Percentiles rank a stretch among this genome's conserved stretches.
Conservation (phyloP, 2,113 vertebrate genomes). For the Paratilapia polleni region DNA sequence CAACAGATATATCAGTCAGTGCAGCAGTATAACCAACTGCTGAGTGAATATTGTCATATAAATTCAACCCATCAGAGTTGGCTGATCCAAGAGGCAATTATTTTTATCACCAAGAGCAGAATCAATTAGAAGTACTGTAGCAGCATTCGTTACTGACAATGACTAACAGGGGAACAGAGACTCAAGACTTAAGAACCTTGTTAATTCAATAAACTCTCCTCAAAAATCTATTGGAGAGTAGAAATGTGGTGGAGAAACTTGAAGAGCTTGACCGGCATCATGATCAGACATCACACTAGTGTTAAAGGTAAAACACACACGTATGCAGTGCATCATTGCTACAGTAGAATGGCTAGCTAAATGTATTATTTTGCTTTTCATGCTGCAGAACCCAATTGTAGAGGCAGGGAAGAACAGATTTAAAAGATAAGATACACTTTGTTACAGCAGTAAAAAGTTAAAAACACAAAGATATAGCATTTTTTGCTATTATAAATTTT, state of each 20-base stretch:
- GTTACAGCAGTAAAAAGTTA: not conserved
- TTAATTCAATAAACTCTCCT: not conserved
- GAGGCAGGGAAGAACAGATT: too few relatives aligned
- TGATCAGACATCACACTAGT: not conserved
- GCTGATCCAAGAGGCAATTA: not conserved
- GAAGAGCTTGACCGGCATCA: not conserved
- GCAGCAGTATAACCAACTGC: not conserved
- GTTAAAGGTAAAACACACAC: not conserved
- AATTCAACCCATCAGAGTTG: not conserved
- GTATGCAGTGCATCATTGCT: not conserved
- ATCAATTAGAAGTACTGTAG: not conserved
- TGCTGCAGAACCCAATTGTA: not conserved
- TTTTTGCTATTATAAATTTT: not conserved
- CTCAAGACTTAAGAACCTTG: not conserved
- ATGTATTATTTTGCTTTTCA: not conserved
- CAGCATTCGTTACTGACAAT: not conserved
- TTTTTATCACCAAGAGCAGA: not conserved
- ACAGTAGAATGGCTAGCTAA: not conserved
- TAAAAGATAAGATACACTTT: too few relatives aligned
- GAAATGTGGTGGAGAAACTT: not conserved
- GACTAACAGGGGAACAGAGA: not conserved
- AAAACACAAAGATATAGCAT: not conserved
- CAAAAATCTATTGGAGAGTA: not conserved
- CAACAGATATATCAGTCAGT: not conserved
- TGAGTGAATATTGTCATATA: not conserved